Evolutionary conservation across 1,140 invertebrate species (phyloP).

Genomic region (Leptoteleia sp.): DNA sequence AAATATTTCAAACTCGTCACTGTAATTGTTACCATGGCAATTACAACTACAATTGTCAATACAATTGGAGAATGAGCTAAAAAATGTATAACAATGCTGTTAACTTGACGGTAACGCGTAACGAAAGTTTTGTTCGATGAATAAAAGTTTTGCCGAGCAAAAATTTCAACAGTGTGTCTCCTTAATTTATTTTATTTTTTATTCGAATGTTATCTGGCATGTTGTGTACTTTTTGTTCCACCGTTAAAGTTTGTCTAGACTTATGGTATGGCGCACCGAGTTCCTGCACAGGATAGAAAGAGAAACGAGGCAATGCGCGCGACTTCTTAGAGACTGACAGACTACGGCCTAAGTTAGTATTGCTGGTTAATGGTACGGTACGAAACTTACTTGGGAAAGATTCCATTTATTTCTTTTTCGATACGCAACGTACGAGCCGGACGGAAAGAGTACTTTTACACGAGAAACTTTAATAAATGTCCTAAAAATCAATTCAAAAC

Average conservation of each 20-base stretch:
- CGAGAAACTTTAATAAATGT: conserved; percentile 30
- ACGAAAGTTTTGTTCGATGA: conserved; percentile 27
- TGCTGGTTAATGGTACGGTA: conserved; percentile 70
- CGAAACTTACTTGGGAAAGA: conserved; percentile 60
- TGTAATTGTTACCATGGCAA: too few relatives aligned
- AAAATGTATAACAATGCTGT: too few relatives aligned
- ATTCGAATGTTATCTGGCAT: conserved; percentile 53
- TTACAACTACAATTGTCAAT: too few relatives aligned
- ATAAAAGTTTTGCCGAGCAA: conserved; percentile 36
- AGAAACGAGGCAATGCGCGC: conserved; percentile 58
- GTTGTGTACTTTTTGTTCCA: conserved; percentile 56
- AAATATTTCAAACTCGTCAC: too few relatives aligned
- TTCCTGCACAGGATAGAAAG: conserved; percentile 50
- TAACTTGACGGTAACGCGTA: conserved; percentile 13
- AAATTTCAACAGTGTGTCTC: conserved; percentile 36
- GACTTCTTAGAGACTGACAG: conserved; percentile 60
- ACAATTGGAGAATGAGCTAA: too few relatives aligned
- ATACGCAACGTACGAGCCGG: conserved; percentile 59
- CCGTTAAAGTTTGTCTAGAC: conserved; percentile 54
- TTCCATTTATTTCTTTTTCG: conserved; percentile 70
- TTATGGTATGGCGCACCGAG: conserved; percentile 39
- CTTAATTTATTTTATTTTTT: conserved; percentile 60
- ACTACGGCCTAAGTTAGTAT: conserved; percentile 71
- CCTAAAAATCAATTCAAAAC: conserved; percentile 39
- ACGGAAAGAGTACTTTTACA: conserved; percentile 66